Evolutionary conservation across 2,113 vertebrate genomes (phyloP).

Genomic region (Hypomesus transpacificus): DNA sequence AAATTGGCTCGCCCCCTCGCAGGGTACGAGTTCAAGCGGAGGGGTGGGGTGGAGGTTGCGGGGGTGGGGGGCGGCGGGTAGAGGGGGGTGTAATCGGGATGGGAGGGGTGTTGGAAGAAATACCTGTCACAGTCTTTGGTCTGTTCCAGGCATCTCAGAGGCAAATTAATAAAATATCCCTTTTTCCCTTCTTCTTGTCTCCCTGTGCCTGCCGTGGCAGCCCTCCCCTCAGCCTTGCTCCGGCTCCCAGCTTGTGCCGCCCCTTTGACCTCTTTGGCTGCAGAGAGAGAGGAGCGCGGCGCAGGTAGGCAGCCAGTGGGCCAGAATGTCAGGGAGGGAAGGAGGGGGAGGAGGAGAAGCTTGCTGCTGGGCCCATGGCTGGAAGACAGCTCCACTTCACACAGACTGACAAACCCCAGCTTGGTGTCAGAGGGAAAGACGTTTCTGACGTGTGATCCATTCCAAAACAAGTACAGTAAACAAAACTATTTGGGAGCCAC

Average conservation of each 20-base stretch:
- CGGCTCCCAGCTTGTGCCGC: slow-evolving; percentile 64
- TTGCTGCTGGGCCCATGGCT: slow-evolving; percentile 39
- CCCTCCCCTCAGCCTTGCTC: slow-evolving; percentile 44
- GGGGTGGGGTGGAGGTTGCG: slow-evolving; percentile 68
- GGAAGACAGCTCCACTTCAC: slow-evolving; percentile 65
- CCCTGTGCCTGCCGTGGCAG: slow-evolving; percentile 54
- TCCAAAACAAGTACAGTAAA: slow-evolving; percentile 34
- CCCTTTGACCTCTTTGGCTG: slow-evolving; percentile 70
- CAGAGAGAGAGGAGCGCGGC: slow-evolving; percentile 62
- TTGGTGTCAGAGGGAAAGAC: slow-evolving; percentile 53
- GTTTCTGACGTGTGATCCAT: slow-evolving; percentile 58
- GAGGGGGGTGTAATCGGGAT: background rate
- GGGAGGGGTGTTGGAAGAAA: slow-evolving; percentile 48
- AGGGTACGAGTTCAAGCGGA: slow-evolving; percentile 91
- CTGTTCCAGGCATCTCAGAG: slow-evolving; percentile 73
- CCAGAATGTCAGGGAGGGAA: slow-evolving; percentile 59
- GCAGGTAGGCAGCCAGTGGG: slow-evolving; percentile 55
- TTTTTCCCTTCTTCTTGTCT: slow-evolving; percentile 60
- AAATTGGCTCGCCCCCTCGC: slow-evolving; percentile 96
- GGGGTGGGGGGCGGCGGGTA: slow-evolving; percentile 63
- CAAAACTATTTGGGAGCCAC: slow-evolving; percentile 47
- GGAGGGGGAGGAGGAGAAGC: background rate
- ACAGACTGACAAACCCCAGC: slow-evolving; percentile 66
- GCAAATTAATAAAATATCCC: slow-evolving; percentile 79
- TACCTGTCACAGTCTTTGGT: slow-evolving; percentile 97